Conservation (phyloP, 2,888 invertebrate genomes). For the Cacoxenus indagator region DNA sequence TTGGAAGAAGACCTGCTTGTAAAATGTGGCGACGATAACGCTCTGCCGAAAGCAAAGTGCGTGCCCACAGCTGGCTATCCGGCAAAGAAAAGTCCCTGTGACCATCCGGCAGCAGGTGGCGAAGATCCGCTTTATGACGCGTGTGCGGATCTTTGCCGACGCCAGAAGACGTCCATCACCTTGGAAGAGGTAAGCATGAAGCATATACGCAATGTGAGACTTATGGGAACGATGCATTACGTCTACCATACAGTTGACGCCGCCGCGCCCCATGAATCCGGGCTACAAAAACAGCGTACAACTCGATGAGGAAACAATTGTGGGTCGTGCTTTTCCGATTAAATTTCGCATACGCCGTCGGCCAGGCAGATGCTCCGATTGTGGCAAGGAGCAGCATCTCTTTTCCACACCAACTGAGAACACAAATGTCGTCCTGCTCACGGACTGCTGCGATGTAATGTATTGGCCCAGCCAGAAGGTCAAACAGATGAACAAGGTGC, state of each 20-base stretch:
- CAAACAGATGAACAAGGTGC: slow-evolving; percentile 52
- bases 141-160: slow-evolving; percentile 45
- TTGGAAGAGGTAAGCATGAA: slow-evolving; percentile 46
- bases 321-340: slow-evolving; percentile 45
- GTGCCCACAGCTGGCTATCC: neutral
- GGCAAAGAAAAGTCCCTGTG: slow-evolving; percentile 29
- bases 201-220: neutral
- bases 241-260: slow-evolving; percentile 37
- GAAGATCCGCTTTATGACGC: slow-evolving; percentile 40
- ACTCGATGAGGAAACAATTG: slow-evolving; percentile 52
- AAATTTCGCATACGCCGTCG: slow-evolving; percentile 49
- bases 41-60: slow-evolving; percentile 2
- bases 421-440: slow-evolving; percentile 51
- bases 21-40: slow-evolving; percentile 32
- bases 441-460: slow-evolving; percentile 49
- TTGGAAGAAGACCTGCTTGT: slow-evolving; percentile 48
- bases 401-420: slow-evolving; percentile 42
- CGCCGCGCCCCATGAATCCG: slow-evolving; percentile 42
- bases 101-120: slow-evolving; percentile 32
- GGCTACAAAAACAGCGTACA: slow-evolving; percentile 23
- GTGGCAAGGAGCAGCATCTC: slow-evolving; percentile 36
- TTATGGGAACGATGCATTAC: neutral
- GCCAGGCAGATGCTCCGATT: slow-evolving; percentile 38
- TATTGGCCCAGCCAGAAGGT: slow-evolving; percentile 56
- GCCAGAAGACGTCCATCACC: slow-evolving; percentile 44